Percentiles rank a stretch among this genome's conserved stretches.
These are phyloP conservation scores for Ceramica pisi DNA, from an alignment of 2,888 invertebrate species.

Conservation along the genomic window DNA sequence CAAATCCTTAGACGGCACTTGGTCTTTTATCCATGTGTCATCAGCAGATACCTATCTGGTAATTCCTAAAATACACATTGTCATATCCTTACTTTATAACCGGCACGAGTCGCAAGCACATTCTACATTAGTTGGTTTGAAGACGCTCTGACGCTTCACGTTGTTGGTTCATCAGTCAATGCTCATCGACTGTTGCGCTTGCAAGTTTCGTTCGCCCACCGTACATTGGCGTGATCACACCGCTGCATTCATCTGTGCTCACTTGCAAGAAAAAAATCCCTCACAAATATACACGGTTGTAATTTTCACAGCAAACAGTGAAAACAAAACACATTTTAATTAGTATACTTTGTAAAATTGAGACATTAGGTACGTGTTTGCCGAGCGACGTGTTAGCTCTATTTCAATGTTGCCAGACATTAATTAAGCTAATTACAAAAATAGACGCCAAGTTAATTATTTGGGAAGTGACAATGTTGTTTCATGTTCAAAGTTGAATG, in stretches of 20 bases:
- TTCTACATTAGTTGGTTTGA: too few species aligned
- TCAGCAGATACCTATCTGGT: too few species aligned
- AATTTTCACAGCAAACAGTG: constrained; percentile 5
- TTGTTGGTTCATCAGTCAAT: too few species aligned
- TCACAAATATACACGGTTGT: not conserved
- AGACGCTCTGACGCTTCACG: too few species aligned
- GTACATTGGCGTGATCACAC: too few species aligned
- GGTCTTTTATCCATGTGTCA: too few species aligned
- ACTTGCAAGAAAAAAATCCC: not conserved
- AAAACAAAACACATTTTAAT: constrained; percentile 39
- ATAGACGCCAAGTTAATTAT: constrained; percentile 7
- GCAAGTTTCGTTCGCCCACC: too few species aligned
- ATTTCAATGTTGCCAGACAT: constrained; percentile 8
- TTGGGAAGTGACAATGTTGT: not conserved
- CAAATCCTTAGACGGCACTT: too few species aligned
- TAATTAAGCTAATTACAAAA: constrained; percentile 25
- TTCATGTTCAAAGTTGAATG: not conserved
- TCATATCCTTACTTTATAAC: not conserved
- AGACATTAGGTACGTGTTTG: constrained; percentile 5
- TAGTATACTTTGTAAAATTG: constrained; percentile 18
- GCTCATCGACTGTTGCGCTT: too few species aligned
- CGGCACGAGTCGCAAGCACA: too few species aligned
- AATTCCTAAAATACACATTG: too few species aligned
- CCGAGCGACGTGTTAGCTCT: not conserved
- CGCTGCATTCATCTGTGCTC: not conserved